Conservation (phyloP, 2,113 vertebrate genomes). For the Redunca redunca region DNA sequence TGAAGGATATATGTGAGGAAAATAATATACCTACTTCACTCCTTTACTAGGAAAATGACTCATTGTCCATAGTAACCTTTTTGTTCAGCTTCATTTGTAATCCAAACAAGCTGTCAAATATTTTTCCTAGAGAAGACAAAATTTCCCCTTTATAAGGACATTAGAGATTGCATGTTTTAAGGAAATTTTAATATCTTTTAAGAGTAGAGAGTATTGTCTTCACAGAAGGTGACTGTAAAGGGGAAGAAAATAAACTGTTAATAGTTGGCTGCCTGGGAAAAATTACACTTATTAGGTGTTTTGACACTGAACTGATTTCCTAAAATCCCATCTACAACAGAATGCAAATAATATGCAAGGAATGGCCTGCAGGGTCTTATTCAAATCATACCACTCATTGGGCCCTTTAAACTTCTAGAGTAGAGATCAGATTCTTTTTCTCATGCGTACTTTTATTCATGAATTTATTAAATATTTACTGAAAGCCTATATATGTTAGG, state of each 20-base stretch:
- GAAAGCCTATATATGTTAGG: not conserved
- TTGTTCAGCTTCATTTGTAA: conserved; percentile 15
- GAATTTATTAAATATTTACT: not conserved
- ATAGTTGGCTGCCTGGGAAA: not conserved
- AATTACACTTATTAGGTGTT: not conserved
- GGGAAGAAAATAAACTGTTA: not conserved
- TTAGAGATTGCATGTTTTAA: not conserved
- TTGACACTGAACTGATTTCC: not conserved
- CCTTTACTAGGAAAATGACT: not conserved
- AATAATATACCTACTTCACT: not conserved
- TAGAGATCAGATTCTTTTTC: not conserved
- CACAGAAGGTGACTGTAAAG: not conserved
- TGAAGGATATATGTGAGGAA: not conserved
- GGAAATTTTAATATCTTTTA: not conserved
- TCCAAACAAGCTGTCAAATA: conserved; percentile 44
- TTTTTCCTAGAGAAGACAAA: conserved; percentile 15
- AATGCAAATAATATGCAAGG: not conserved
- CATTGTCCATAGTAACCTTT: not conserved
- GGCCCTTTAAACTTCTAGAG: not conserved
- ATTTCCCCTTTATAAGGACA: not conserved
- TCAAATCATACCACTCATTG: not conserved
- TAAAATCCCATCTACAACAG: not conserved
- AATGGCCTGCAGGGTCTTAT: not conserved
- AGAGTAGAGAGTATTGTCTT: not conserved
- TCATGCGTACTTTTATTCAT: not conserved